phyloP scores from a whole-genome alignment of 2,888 invertebrate genomes.

The Trilocha varians region DNA sequence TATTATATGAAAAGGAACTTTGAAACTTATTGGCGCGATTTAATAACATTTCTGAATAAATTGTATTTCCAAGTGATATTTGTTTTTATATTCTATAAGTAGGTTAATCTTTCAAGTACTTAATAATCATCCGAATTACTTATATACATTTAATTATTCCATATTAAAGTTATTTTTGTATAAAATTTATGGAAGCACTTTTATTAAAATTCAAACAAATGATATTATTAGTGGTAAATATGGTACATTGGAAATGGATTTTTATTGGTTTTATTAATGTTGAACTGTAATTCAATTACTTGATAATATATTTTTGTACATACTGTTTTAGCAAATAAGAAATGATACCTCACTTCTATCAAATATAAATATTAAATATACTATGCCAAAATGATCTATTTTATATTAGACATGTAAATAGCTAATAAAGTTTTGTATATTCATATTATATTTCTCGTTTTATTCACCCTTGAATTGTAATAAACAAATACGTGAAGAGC shows the following conservation, averaged over 20 bases:
- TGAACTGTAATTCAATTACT: neutral
- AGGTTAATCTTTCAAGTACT: too few relatives aligned
- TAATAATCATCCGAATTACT: too few relatives aligned
- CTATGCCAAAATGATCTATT: neutral
- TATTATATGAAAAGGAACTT: too few relatives aligned
- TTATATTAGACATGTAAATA: slow-evolving; percentile 15
- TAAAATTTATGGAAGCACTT: too few relatives aligned
- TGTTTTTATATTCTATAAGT: neutral
- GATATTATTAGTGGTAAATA: too few relatives aligned
- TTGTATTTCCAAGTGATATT: neutral
- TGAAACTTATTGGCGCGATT: too few relatives aligned
- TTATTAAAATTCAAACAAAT: too few relatives aligned
- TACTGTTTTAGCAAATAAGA: neutral
- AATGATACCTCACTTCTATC: neutral
- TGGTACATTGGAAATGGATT: too few relatives aligned
- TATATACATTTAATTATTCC: too few relatives aligned
- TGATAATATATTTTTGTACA: too few relatives aligned
- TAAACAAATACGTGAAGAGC: neutral
- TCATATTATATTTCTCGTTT: neutral
- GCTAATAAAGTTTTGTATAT: slow-evolving; percentile 9
- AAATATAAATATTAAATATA: neutral
- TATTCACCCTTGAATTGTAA: neutral
- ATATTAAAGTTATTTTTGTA: too few relatives aligned
- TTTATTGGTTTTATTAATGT: neutral
- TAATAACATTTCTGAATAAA: neutral